phyloP scores from a whole-genome alignment of 2,113 vertebrate genomes.

The Lepus europaeus region DNA sequence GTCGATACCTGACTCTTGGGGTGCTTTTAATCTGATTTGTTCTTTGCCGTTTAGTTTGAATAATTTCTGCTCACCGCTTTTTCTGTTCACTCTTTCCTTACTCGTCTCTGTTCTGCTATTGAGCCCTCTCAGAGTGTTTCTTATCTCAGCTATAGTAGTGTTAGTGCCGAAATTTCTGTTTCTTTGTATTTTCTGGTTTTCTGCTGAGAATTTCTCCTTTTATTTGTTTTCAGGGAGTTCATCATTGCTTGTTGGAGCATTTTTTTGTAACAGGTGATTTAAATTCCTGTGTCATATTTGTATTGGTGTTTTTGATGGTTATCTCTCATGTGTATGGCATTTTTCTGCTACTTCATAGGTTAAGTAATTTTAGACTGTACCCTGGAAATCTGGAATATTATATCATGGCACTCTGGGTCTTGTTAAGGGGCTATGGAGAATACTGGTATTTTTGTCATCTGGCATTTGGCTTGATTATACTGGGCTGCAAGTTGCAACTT shows the following conservation, averaged over 20 bases:
- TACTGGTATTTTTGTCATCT: background rate
- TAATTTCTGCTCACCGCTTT: background rate
- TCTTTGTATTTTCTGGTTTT: constrained; percentile 34
- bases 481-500: background rate
- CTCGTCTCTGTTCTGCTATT: background rate
- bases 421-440: background rate
- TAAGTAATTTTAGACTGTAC: background rate
- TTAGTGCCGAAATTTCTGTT: background rate
- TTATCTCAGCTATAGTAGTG: background rate
- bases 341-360: background rate
- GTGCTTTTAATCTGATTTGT: constrained; percentile 21
- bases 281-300: constrained; percentile 6
- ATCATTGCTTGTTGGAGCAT: background rate
- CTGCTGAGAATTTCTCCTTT: constrained; percentile 13
- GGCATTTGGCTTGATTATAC: background rate
- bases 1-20: background rate
- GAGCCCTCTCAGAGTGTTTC: background rate
- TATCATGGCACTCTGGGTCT: background rate
- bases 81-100: background rate
- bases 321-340: background rate
- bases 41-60: background rate
- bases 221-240: constrained; percentile 8
- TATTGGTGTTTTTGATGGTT: background rate
- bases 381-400: background rate
- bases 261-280: background rate